phyloP scores from a whole-genome alignment of 2,113 vertebrate genomes.

The Rhinogobius similis region DNA sequence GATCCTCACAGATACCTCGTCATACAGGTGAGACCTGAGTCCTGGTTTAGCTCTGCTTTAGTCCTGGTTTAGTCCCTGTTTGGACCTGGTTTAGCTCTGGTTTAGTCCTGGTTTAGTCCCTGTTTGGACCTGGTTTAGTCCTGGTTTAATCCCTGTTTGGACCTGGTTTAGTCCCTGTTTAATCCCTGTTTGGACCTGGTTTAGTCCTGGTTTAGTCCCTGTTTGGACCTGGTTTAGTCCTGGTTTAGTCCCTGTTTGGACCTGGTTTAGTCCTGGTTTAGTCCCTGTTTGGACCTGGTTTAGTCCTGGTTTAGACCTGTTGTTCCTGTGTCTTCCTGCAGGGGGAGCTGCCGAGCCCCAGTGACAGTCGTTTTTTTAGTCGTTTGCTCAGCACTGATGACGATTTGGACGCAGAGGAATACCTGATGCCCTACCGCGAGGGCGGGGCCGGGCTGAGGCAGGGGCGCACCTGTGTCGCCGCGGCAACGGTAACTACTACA shows the following conservation, averaged over 20 bases:
- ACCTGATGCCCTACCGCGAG: conserved; percentile 83
- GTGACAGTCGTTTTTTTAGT: conserved; percentile 86
- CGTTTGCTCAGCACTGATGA: conserved; percentile 88
- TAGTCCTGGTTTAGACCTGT: not conserved
- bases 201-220: no score
- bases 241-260: no score
- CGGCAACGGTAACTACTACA: conserved; percentile 66
- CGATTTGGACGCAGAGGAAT: conserved; percentile 89
- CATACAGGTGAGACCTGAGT: conserved; percentile 83
- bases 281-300: no score
- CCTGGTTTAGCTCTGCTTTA: conserved; percentile 52
- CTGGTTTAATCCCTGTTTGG: not conserved
- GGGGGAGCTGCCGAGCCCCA: conserved; percentile 87
- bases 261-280: no score
- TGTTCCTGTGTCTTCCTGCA: conserved; percentile 23
- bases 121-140: not conserved
- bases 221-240: no score
- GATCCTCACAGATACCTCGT: conserved; percentile 93
- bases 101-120: not conserved
- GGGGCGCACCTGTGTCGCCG: conserved; percentile 62
- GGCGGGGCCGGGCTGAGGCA: conserved; percentile 11
- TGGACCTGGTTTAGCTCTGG: not conserved
- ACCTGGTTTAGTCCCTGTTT: no score
- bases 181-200: no score
- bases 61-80: not conserved